Conservation (phyloP, 1,140 invertebrate genomes). For the Theocolax elegans region DNA sequence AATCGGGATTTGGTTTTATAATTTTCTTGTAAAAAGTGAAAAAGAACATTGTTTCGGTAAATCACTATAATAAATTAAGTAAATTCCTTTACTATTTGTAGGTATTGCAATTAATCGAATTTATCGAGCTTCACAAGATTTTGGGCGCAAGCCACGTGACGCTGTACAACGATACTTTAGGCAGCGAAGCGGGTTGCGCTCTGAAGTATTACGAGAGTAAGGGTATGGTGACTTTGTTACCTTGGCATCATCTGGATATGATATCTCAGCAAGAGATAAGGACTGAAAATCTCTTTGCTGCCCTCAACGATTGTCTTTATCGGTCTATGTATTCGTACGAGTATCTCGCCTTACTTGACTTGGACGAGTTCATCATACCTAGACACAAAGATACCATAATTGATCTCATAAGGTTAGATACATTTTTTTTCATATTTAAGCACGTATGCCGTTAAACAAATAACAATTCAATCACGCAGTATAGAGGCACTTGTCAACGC, state of each 20-base stretch:
- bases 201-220: conserved; percentile 76
- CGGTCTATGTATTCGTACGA: conserved; percentile 85
- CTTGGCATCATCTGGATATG: conserved; percentile 88
- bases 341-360: conserved; percentile 86
- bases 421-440: conserved; percentile 3
- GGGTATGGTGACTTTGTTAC: conserved; percentile 82
- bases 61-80: no score
- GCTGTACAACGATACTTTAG: conserved; percentile 92
- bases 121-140: conserved; percentile 89
- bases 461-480: no score
- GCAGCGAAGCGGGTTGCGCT: conserved; percentile 80
- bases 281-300: conserved; percentile 91
- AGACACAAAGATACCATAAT: conserved; percentile 78
- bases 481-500: no score
- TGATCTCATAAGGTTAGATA: conserved; percentile 72
- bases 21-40: no score
- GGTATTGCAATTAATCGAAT: conserved; percentile 87
- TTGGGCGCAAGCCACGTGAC: conserved; percentile 90
- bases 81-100: no score
- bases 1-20: no score
- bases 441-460: no score
- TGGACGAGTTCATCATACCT: conserved; percentile 92
- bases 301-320: conserved; percentile 94
- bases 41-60: no score
- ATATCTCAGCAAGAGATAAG: conserved; percentile 90